Evolutionary conservation across 2,113 vertebrate species (phyloP).

Genomic region (Climacteris rufus): DNA sequence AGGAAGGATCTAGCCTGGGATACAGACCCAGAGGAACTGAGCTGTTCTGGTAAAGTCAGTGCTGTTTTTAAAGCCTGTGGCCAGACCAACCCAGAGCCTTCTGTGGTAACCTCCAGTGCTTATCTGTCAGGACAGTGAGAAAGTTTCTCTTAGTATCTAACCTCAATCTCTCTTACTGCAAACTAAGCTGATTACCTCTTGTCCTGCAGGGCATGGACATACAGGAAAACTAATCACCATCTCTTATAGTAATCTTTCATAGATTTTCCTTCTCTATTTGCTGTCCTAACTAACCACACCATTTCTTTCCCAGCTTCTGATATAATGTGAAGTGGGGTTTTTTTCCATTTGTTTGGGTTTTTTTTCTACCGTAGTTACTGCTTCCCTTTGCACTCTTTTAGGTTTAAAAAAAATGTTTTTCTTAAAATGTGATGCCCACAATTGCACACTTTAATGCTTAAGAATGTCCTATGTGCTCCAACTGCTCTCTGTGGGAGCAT

Average conservation of each 20-base stretch:
- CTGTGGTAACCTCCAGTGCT: neutral
- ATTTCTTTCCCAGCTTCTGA: neutral
- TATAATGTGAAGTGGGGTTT: neutral
- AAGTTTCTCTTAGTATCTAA: slow-evolving; percentile 40
- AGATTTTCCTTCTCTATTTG: neutral
- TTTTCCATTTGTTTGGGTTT: neutral
- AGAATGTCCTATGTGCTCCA: neutral
- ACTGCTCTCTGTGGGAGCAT: neutral
- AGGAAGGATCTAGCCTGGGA: neutral
- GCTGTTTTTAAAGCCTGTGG: neutral
- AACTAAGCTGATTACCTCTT: slow-evolving; percentile 44
- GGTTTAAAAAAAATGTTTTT: neutral
- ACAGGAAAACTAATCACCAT: neutral
- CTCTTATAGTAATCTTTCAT: neutral
- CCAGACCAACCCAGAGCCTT: neutral
- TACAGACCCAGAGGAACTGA: neutral
- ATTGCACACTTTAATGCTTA: neutral
- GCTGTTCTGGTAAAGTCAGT: neutral
- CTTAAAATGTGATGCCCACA: neutral
- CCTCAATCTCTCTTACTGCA: slow-evolving; percentile 34
- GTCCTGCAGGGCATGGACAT: neutral
- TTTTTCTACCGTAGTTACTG: neutral
- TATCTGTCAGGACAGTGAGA: neutral
- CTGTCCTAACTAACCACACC: neutral
- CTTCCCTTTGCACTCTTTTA: neutral